These are phyloP conservation scores for Eristalinus sepulchralis DNA, from an alignment of 2,888 invertebrate genomes.

Conservation along the genomic window DNA sequence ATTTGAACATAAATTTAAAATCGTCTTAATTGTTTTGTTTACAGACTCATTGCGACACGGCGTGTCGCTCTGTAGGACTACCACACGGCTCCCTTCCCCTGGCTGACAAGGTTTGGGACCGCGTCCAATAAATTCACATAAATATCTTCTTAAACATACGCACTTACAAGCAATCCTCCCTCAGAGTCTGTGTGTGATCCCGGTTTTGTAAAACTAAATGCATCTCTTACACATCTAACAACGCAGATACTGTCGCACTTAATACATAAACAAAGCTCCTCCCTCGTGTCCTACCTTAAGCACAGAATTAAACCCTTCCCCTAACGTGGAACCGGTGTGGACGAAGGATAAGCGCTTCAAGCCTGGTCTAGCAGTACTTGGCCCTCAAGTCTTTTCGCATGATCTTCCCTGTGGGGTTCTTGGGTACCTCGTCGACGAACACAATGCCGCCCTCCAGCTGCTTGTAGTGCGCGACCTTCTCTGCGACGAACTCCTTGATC, in stretches of 20 bases:
- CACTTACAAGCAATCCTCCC: not conserved
- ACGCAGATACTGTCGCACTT: constrained; percentile 28
- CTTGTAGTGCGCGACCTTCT: constrained; percentile 89
- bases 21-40: not conserved
- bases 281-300: not conserved
- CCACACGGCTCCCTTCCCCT: not conserved
- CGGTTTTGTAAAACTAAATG: constrained; percentile 12
- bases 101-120: not conserved
- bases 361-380: constrained; percentile 75
- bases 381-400: constrained; percentile 84
- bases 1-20: constrained; percentile 7
- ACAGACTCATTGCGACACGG: not conserved
- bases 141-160: constrained; percentile 17
- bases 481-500: constrained; percentile 84
- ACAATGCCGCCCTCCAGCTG: constrained; percentile 86
- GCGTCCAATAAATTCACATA: constrained; percentile 14
- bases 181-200: not conserved
- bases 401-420: constrained; percentile 90
- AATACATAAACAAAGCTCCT: not conserved
- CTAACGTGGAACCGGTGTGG: not conserved
- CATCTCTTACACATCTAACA: constrained; percentile 22
- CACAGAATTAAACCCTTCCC: not conserved
- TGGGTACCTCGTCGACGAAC: constrained; percentile 87
- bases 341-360: not conserved
- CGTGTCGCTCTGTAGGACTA: not conserved